Base-by-base conservation (phyloP, 2,888 invertebrate species). In the Agrilus biguttatus region DNA sequence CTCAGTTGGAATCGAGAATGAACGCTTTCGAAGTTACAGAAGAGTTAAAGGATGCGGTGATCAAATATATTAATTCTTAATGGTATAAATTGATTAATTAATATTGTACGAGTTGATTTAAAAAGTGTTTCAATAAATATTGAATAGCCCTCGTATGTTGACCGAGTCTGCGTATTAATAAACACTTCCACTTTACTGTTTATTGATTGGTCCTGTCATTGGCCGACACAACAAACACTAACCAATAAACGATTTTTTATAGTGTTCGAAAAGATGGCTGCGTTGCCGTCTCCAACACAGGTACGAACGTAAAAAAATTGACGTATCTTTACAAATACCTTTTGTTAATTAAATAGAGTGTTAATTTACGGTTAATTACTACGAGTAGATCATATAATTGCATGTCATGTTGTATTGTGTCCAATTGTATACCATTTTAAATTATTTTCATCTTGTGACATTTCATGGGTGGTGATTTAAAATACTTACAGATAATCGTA, bases 211-310 rank as follows among this genome's bases (percentile, higher is more conserved):
- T 48, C 40, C 51, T 54, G 43, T 55, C 50, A 61, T 61, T 61
- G 60, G 61, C 47, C 44, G 50, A 52, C 49, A 50, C 47, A 46
- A 47, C 49, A 50, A 45, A 47, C 48, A 47, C 49, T 45, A 45
- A 52, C 61, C 60, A 61, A 62, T 60, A 46, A 55, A 53, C 47
- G 47, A 46, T 47, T 45, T 50, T 42, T 44, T 56, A 56, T 44
- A 63, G 59, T 62, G 65, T 67, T 53, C 63, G 62, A 62, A 78
- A 83, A 81, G 70, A 83, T 83, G 84, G 83, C 83, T 75, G 78
- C 82, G 70, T 74, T 83, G 80, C 83, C 82, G 72, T 83, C 82
- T 74, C 83, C 83, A 72, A 81, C 81, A 70, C 82, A 83, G 82
- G 83, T 83, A 80, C 70, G 69, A 55, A 51, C 48, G 41, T 53